Evolutionary conservation across 2,888 invertebrate species (phyloP), one percentile per base, ranked within the genome.

Genomic region (Dermolepida albohirtum): DNA sequence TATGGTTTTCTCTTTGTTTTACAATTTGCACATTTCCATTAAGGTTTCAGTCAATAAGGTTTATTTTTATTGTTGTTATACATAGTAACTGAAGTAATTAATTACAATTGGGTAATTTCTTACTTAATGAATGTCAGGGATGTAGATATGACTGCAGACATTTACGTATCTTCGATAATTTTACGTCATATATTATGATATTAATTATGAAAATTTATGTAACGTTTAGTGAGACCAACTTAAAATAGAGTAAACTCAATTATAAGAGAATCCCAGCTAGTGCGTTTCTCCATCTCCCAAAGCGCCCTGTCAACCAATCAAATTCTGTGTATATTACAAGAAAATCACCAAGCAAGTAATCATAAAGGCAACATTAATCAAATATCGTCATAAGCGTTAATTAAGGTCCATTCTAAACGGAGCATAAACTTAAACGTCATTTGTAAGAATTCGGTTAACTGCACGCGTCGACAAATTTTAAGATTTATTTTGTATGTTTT

Each of bases 181-280:
- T 34, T 54, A 34, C 5, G 27, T 41, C 22, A 40, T 40, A 39
- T 39, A 62, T 51, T 43, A 41, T 40, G 51, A 29, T 22, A 64
- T 14, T 10, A 40, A 40, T n/a, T 51, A 17, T 16, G 49, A 50
- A 29, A 66, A 39, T 41, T 12, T 57, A 62, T 64, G 22, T 39
- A 64, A 54, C 63, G 54, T 51, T n/a, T 52, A 64, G 62, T 17
- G 27, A 27, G n/a, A 43, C 29, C 51, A 34, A 63, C 54, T 52
- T 67, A 44, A 64, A 67, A 64, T 64, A 67, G 63, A 69, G 63
- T 41, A 70, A 74, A 74, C 72, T 64, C 66, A 75, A 75, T 74
- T 75, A 74, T 40, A 70, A 70, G 68, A 64, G 74, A 75, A 75
- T 71, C 73, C 74, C 69, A 64, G 71, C 50, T 40, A 71, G 63